Evolutionary conservation across 2,113 vertebrate species (phyloP).

Genomic region (Herpetotheres cachinnans): DNA sequence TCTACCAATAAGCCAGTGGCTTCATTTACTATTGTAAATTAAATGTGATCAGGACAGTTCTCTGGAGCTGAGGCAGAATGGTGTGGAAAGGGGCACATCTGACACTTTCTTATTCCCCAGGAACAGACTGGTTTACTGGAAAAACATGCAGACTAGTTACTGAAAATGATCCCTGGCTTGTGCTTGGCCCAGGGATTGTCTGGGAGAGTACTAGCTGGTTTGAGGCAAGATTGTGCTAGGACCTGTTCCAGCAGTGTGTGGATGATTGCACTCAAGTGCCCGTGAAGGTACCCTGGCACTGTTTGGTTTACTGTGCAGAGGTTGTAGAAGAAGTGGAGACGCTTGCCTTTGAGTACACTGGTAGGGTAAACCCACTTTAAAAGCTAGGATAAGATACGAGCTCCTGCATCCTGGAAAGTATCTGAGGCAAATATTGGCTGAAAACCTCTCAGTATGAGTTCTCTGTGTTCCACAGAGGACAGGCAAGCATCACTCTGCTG

Average conservation of each 20-base stretch:
- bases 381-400: background rate
- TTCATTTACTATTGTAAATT: background rate
- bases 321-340: background rate
- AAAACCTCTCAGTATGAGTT: background rate
- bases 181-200: background rate
- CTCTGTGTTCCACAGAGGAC: background rate
- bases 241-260: background rate
- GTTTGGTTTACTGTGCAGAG: background rate
- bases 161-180: background rate
- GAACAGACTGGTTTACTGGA: background rate
- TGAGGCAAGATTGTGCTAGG: background rate
- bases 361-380: background rate
- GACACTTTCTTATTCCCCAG: background rate
- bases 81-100: background rate
- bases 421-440: background rate
- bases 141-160: background rate
- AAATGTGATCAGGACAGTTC: background rate
- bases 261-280: background rate
- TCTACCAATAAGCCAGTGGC: background rate
- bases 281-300: background rate
- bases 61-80: background rate
- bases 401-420: background rate
- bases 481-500: background rate
- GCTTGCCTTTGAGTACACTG: background rate
- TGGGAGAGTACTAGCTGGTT: background rate